A percentile compares a stretch with the other conserved stretches of the same genome.
Conservation (phyloP, 2,888 invertebrate species). For the Drosophila multiciliata region DNA sequence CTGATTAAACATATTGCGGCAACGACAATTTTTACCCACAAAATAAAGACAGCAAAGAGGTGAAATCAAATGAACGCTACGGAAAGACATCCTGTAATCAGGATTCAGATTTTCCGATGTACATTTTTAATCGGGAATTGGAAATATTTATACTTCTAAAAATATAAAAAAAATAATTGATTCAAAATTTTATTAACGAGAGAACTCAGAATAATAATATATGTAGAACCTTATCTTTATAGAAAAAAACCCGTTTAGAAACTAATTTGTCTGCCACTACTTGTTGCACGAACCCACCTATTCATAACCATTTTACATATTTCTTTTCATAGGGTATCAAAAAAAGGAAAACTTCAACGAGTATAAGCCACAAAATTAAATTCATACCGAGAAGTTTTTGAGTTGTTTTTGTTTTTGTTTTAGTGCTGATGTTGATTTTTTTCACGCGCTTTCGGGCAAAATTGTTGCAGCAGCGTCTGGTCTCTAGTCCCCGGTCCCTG, state of each 20-base stretch:
- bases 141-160: background rate
- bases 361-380: constrained; percentile 72
- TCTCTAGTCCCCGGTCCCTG: constrained; percentile 6
- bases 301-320: background rate
- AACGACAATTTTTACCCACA: constrained; percentile 31
- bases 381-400: constrained; percentile 56
- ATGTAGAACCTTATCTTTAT: no score
- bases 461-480: constrained; percentile 31
- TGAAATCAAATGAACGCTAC: background rate
- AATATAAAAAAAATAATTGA: background rate
- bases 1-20: constrained; percentile 76
- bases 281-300: background rate
- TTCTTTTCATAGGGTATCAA: constrained; percentile 2
- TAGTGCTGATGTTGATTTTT: constrained; percentile 25
- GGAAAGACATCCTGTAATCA: constrained; percentile 12
- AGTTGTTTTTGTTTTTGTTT: constrained; percentile 36
- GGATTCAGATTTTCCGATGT: background rate
- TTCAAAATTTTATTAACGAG: no score
- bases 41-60: constrained; percentile 10
- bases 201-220: no score
- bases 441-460: constrained; percentile 22
- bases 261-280: background rate
- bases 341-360: constrained; percentile 32
- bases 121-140: background rate
- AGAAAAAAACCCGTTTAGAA: background rate